Conservation (phyloP, 2,888 invertebrate genomes). For the Cataglyphis cursor region DNA sequence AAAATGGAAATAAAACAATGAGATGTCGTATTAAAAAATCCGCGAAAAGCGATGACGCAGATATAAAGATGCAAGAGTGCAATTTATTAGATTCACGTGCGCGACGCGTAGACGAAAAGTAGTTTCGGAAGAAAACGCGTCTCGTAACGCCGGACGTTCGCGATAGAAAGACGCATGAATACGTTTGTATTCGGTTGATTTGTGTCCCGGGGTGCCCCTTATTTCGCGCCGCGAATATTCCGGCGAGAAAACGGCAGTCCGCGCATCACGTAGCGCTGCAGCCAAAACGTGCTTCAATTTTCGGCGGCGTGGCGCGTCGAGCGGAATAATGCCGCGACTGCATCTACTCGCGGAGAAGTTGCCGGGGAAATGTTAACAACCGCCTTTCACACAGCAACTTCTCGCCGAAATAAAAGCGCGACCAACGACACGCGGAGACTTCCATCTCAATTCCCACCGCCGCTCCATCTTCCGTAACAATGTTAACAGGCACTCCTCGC, state of each 20-base stretch:
- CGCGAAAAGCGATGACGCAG: slow-evolving; percentile 38
- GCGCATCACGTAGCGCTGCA: slow-evolving; percentile 75
- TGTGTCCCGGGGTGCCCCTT: slow-evolving; percentile 67
- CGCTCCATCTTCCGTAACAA: slow-evolving; percentile 30
- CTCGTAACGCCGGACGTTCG: not conserved
- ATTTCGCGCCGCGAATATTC: slow-evolving; percentile 70
- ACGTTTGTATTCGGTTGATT: slow-evolving; percentile 74
- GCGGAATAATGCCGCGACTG: slow-evolving; percentile 48
- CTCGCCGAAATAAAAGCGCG: slow-evolving; percentile 63
- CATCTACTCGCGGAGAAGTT: slow-evolving; percentile 60
- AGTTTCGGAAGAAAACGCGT: slow-evolving; percentile 59
- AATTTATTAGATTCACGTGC: slow-evolving; percentile 70
- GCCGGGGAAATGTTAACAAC: slow-evolving; percentile 61
- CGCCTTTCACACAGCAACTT: slow-evolving; percentile 48
- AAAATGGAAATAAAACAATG: not conserved
- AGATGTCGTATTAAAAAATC: slow-evolving; percentile 38
- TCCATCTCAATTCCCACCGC: slow-evolving; percentile 33
- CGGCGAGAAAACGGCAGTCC: slow-evolving; percentile 59
- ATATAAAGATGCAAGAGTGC: slow-evolving; percentile 15
- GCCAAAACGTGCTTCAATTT: slow-evolving; percentile 78
- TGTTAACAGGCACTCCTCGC: slow-evolving; percentile 39
- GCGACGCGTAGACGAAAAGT: slow-evolving; percentile 52
- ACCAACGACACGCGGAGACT: slow-evolving; percentile 49
- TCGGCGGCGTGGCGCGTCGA: slow-evolving; percentile 57
- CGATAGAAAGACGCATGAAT: slow-evolving; percentile 71